These are phyloP conservation scores for Lithophane ornitopus DNA, from an alignment of 2,888 invertebrate genomes.

Conservation along the genomic window DNA sequence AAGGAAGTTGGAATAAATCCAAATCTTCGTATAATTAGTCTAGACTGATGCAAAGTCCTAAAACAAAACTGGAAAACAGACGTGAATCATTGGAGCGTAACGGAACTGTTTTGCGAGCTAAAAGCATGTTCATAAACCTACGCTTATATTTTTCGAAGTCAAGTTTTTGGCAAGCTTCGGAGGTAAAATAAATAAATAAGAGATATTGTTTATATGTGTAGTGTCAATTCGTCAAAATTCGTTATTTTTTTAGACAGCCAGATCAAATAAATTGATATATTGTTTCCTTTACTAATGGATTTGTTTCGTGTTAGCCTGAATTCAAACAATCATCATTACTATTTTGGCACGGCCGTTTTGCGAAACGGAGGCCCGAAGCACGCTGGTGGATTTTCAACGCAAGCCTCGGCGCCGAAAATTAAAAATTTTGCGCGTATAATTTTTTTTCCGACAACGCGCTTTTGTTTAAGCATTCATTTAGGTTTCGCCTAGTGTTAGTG, in stretches of 20 bases:
- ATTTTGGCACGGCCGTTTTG: neutral
- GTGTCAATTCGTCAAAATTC: conserved; percentile 19
- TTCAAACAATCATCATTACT: conserved; percentile 19
- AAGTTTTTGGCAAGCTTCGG: conserved; percentile 48
- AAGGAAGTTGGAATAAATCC: conserved; percentile 77
- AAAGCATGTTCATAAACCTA: conserved; percentile 30
- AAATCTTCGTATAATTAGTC: conserved; percentile 71
- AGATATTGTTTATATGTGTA: conserved; percentile 21
- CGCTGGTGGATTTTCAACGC: neutral
- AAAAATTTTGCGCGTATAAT: too few species aligned
- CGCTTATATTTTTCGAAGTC: conserved; percentile 27
- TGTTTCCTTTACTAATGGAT: conserved; percentile 42
- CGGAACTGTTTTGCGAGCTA: conserved; percentile 35
- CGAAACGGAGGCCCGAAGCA: neutral
- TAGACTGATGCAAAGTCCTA: conserved; percentile 67
- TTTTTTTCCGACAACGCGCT: neutral
- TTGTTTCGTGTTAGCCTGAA: conserved; percentile 31
- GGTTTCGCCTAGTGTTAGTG: too few species aligned
- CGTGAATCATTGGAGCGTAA: conserved; percentile 56
- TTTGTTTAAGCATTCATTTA: neutral
- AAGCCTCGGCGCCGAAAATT: neutral
- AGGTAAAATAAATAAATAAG: conserved; percentile 27
- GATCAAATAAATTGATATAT: conserved; percentile 15
- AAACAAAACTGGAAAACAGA: conserved; percentile 54
- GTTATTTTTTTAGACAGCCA: neutral